A percentile compares a stretch with the other conserved stretches of the same genome.
Evolutionary conservation across 2,113 vertebrate genomes (phyloP).

Genomic region (Cynopterus brachyotis): DNA sequence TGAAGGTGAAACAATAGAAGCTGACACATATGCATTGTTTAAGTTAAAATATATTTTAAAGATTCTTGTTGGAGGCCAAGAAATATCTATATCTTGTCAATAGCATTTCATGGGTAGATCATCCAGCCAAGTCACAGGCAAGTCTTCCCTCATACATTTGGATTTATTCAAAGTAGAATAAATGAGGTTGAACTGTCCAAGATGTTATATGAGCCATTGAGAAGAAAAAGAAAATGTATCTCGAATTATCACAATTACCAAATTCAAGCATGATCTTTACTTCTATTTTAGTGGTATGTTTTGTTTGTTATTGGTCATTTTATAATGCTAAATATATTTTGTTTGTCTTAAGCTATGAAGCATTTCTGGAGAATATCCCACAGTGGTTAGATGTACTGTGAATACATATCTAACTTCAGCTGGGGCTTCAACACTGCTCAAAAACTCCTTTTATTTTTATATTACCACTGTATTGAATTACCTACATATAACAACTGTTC

Average conservation of each 20-base stretch:
- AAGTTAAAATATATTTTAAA: constrained; percentile 51
- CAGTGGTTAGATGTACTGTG: background rate
- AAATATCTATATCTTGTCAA: constrained; percentile 62
- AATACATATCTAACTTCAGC: background rate
- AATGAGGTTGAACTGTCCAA: constrained; percentile 48
- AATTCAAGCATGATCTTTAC: background rate
- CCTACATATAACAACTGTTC: background rate
- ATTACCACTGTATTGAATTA: constrained; percentile 18
- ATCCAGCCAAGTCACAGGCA: constrained; percentile 49
- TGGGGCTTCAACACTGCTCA: background rate
- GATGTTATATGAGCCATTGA: constrained; percentile 25
- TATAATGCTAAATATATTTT: constrained; percentile 25
- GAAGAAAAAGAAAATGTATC: constrained; percentile 54
- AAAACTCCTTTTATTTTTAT: constrained; percentile 25
- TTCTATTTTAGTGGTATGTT: background rate
- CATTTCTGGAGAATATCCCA: background rate
- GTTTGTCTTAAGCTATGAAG: background rate
- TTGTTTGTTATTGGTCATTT: background rate
- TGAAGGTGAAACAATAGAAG: constrained; percentile 27
- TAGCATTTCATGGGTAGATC: constrained; percentile 10
- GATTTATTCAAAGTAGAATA: constrained; percentile 60
- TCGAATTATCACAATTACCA: constrained; percentile 43
- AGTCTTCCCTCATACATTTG: constrained; percentile 25
- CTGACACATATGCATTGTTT: constrained; percentile 11
- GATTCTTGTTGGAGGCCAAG: constrained; percentile 32